Evolutionary conservation across 35 echinoderm and acorn worm genomes (phyloP).

Genomic region (Lytechinus pictus): DNA sequence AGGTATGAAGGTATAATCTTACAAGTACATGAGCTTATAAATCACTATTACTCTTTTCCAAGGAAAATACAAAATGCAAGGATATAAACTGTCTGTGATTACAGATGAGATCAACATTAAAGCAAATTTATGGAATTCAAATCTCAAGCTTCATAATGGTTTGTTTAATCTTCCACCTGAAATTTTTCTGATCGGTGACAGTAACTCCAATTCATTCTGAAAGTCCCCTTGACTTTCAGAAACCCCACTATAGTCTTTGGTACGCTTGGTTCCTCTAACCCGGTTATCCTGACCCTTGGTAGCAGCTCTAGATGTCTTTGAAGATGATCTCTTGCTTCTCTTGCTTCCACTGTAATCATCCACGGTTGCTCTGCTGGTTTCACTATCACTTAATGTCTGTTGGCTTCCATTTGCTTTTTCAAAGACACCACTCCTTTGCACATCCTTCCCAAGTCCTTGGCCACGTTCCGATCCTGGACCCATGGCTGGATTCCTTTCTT

Average conservation of each 20-base stretch:
- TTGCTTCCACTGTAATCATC: not conserved
- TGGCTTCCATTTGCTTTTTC: not conserved
- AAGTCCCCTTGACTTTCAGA: not conserved
- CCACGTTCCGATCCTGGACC: not conserved
- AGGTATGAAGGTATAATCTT: too few species aligned
- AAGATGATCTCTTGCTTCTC: not conserved
- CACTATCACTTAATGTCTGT: not conserved
- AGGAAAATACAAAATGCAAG: too few species aligned
- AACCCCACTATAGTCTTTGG: not conserved
- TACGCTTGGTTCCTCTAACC: not conserved
- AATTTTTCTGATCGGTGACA: not conserved
- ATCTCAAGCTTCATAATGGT: not conserved
- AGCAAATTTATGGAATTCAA: not conserved
- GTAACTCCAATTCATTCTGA: not conserved
- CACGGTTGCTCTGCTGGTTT: not conserved
- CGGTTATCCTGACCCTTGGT: not conserved
- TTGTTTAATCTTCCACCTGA: not conserved
- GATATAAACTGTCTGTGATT: too few species aligned
- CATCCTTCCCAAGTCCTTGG: not conserved
- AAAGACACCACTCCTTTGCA: not conserved
- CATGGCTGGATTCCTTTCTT: not conserved
- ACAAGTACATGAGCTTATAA: too few species aligned
- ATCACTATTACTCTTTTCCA: too few species aligned
- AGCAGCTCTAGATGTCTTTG: not conserved
- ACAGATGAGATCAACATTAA: too few species aligned